Base-by-base conservation (phyloP, 2,888 invertebrate species). In the Petrophora chlorosata region DNA sequence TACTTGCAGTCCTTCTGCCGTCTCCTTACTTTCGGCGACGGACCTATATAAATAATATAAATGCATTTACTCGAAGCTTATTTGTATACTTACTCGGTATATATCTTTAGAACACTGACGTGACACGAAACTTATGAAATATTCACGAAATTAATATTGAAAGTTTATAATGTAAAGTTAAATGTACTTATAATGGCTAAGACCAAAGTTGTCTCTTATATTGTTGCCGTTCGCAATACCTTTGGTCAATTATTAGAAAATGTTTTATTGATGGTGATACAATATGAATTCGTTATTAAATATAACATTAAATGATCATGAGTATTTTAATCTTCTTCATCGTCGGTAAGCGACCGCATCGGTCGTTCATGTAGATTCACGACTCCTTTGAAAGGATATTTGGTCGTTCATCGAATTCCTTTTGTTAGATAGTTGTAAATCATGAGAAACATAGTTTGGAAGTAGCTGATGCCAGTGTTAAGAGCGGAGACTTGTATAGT, bases 161-260 rank as follows among this genome's bases (percentile, higher is more conserved):
- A 74, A 63, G 61, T 73, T 71, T 79, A 70, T 80, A 68, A 73
- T 73, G 73, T 79, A 73, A 76, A 75, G 71, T 70, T 72, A 65
- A 76, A 72, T 79, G 84, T 85, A 84, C 84, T 82, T 83, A 81
- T 76, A 72, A 77, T 72, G 77, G 76, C 75, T 84, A 74, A 82
- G 85, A 85, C 86, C 87, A 85, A 85, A 86, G 85, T 82, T 79
- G 72, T 82, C 73, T 75, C 75, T 63, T 78, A 70, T 79, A 79
- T 76, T 77, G 76, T 86, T 84, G 86, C 83, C 80, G 73, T 76
- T 85, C 82, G 86, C 87, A 85, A 86, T 83, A 87, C 66, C 80
- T 89, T 89, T 88, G 87, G 90, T 90, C 89, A 89, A 90, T 90
- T 90, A 90, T 81, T 88, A 89, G 85, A 79, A n/a, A 38, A 77